These are phyloP conservation scores for Dasysyrphus albostriatus DNA, from an alignment of 2,888 invertebrate species.

Conservation along the genomic window DNA sequence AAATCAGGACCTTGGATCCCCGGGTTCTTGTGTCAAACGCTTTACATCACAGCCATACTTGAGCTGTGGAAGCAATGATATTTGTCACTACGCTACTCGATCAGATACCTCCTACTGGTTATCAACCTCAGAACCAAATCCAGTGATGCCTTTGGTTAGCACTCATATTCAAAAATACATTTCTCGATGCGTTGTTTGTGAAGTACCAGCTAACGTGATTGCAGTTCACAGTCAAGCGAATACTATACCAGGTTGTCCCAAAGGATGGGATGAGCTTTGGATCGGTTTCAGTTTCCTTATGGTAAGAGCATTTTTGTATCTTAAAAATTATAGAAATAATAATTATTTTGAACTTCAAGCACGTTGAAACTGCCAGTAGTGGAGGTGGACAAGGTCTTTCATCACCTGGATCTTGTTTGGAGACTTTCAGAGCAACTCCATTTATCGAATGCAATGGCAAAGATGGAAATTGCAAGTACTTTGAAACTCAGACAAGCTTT, in stretches of 20 bases:
- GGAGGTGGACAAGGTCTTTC: conserved; percentile 98
- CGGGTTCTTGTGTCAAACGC: conserved; percentile 96
- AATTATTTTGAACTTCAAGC: conserved; percentile 85
- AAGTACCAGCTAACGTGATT: conserved; percentile 96
- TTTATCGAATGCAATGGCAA: conserved; percentile 99
- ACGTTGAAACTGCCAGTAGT: conserved; percentile 98
- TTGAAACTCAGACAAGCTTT: conserved; percentile 98
- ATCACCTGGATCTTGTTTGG: conserved; percentile 98
- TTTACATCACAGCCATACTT: conserved; percentile 99
- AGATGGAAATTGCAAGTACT: conserved; percentile 96
- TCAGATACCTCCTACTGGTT: conserved; percentile 99
- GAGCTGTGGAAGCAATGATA: conserved; percentile 97
- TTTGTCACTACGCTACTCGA: conserved; percentile 97
- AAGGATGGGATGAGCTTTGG: conserved; percentile 96
- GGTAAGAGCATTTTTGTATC: conserved; percentile 85
- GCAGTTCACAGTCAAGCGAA: conserved; percentile 97
- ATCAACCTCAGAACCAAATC: conserved; percentile 94
- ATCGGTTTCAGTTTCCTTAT: conserved; percentile 99
- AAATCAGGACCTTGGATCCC: conserved; percentile 97
- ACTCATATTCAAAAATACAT: conserved; percentile 93
- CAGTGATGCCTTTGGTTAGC: conserved; percentile 97
- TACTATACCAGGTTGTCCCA: conserved; percentile 93
- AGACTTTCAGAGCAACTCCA: conserved; percentile 98
- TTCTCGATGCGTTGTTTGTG: conserved; percentile 97
- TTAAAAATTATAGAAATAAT: conserved; percentile 70